A percentile compares a stretch with the other conserved stretches of the same genome.
phyloP scores from a whole-genome alignment of 2,797 vertebrate species.

The Centropyge bicolor region DNA sequence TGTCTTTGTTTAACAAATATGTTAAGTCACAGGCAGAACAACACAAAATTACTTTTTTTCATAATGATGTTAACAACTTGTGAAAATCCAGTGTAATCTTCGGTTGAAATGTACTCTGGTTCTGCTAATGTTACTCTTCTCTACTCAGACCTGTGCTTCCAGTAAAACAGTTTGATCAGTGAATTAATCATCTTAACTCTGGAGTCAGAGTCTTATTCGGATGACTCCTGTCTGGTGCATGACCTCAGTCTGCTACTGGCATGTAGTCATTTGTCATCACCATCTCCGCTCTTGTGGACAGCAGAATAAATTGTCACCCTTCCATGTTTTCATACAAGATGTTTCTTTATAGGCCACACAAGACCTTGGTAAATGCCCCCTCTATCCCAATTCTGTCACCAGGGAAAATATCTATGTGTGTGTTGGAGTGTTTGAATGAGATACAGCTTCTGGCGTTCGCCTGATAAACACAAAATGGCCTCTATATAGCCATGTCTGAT shows the following conservation, averaged over 20 bases:
- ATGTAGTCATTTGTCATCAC: constrained; percentile 43
- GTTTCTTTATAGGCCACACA: constrained; percentile 24
- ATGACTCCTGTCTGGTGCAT: constrained; percentile 51
- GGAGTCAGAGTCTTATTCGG: constrained; percentile 37
- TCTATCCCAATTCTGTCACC: constrained; percentile 31
- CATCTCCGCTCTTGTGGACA: constrained; percentile 20
- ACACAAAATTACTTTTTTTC: neutral
- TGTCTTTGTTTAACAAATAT: neutral
- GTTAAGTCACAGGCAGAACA: neutral
- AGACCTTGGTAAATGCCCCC: constrained; percentile 20
- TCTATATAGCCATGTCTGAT: constrained; percentile 57
- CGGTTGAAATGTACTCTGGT: neutral
- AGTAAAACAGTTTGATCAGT: constrained; percentile 56
- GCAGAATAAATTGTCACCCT: constrained; percentile 31
- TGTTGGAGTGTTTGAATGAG: constrained; percentile 45
- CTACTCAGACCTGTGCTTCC: constrained; percentile 36
- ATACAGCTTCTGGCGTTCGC: constrained; percentile 60
- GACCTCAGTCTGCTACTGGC: constrained; percentile 52
- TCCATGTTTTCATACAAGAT: constrained; percentile 22
- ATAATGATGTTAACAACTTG: neutral
- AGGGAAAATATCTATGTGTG: constrained; percentile 34
- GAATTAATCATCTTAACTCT: constrained; percentile 65
- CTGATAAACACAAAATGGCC: constrained; percentile 72
- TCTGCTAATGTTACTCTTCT: constrained; percentile 20
- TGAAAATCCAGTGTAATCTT: constrained; percentile 5